A percentile compares a stretch with the other conserved stretches of the same genome.
These are phyloP conservation scores for Laupala kohalensis DNA, from an alignment of 1,140 invertebrate genomes.

Conservation along the genomic window DNA sequence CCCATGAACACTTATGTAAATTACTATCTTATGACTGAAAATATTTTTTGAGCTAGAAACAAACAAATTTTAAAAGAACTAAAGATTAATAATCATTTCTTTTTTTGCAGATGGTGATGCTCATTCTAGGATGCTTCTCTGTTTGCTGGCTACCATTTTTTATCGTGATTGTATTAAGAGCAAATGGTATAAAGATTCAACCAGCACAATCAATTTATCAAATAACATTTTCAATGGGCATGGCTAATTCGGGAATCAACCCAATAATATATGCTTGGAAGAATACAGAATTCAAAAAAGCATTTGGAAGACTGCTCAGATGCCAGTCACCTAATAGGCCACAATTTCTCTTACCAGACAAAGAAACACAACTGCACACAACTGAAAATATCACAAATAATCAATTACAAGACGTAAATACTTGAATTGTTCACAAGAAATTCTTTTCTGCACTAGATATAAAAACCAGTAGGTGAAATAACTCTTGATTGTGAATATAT, in stretches of 20 bases:
- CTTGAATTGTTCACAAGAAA: no score
- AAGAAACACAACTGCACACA: not conserved
- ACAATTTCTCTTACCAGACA: not conserved
- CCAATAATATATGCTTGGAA: slow-evolving; percentile 72
- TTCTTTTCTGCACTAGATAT: no score
- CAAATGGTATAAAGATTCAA: slow-evolving; percentile 19
- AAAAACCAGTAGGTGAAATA: no score
- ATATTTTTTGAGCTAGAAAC: not conserved
- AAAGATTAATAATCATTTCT: not conserved
- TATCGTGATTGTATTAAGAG: slow-evolving; percentile 36
- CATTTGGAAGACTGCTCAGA: slow-evolving; percentile 46
- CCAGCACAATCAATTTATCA: slow-evolving; percentile 49
- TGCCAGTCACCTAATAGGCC: slow-evolving; percentile 29
- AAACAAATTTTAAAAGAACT: not conserved
- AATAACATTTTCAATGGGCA: slow-evolving; percentile 50
- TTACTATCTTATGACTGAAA: not conserved
- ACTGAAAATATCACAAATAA: not conserved
- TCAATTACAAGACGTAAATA: no score
- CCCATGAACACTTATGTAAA: no score
- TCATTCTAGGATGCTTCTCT: slow-evolving; percentile 58
- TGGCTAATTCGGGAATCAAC: slow-evolving; percentile 61
- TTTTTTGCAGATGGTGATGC: slow-evolving; percentile 48
- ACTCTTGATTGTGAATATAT: no score
- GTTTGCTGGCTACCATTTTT: slow-evolving; percentile 64
- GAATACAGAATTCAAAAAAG: slow-evolving; percentile 53